These are phyloP conservation scores for Xestia xanthographa DNA, from an alignment of 2,888 invertebrate genomes.

Conservation along the genomic window DNA sequence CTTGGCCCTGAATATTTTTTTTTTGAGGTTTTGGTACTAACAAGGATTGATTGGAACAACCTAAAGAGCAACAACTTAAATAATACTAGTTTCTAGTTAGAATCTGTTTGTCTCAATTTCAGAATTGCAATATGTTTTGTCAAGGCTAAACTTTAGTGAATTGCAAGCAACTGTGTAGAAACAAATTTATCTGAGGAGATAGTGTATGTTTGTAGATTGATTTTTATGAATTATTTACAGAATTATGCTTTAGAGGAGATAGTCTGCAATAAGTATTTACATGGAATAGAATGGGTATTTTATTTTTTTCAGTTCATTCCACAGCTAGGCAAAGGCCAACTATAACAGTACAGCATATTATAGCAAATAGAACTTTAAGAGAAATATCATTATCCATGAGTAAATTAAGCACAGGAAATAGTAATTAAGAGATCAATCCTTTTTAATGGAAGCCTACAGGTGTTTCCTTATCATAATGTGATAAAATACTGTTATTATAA, in stretches of 20 bases:
- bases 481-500: conserved; percentile 34
- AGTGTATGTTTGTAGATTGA: background rate
- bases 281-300: background rate
- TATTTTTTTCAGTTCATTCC: background rate
- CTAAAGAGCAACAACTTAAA: background rate
- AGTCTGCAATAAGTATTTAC: background rate
- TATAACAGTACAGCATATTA: background rate
- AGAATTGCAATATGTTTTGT: conserved; percentile 10
- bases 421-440: background rate
- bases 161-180: conserved; percentile 21
- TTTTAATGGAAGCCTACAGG: conserved; percentile 25
- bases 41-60: background rate
- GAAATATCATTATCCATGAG: background rate
- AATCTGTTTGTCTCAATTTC: conserved; percentile 17
- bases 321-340: background rate
- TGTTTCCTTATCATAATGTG: conserved; percentile 36
- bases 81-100: conserved; percentile 7
- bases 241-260: background rate
- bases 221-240: background rate
- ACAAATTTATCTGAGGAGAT: background rate
- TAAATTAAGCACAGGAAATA: conserved; percentile 12
- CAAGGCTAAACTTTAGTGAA: conserved; percentile 12
- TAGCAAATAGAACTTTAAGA: background rate
- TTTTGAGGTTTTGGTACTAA: background rate
- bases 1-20: background rate